A percentile compares a stretch with the other conserved stretches of the same genome.
Conservation (phyloP, 2,888 invertebrate genomes). For the Thereva unica region DNA sequence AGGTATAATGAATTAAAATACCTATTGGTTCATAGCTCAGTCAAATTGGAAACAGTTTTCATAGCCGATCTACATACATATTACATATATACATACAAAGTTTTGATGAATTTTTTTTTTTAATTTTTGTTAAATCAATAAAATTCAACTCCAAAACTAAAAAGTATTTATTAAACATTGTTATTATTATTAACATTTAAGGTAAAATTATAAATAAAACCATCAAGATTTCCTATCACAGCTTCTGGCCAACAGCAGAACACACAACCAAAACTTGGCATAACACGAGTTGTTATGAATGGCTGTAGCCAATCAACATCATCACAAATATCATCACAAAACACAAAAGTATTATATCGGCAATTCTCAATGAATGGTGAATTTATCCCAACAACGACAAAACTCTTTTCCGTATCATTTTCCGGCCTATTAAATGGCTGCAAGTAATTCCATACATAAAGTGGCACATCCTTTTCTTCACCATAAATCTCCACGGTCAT, state of each 20-base stretch:
- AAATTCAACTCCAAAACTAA: no score
- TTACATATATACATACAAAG: no score
- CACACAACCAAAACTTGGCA: slow-evolving; percentile 6
- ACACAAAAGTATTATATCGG: background rate
- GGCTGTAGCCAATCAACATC: background rate
- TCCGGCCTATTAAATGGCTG: background rate
- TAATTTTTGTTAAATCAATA: no score
- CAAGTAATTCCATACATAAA: slow-evolving; percentile 22
- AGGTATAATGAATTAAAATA: no score
- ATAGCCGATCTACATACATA: no score
- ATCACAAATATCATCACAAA: slow-evolving; percentile 17
- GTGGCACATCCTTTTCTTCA: background rate
- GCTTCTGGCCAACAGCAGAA: slow-evolving; percentile 19
- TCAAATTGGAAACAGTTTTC: no score
- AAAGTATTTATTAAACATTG: no score
- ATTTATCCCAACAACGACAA: slow-evolving; percentile 24
- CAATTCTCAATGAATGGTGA: slow-evolving; percentile 10
- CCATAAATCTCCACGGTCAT: background rate
- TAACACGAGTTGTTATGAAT: background rate
- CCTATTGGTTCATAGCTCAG: no score
- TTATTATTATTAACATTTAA: no score
- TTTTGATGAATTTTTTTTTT: no score
- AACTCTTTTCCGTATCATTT: background rate
- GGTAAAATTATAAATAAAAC: background rate
- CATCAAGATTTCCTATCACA: slow-evolving; percentile 1